Conservation (phyloP, 2,888 invertebrate genomes). For the Galeruca laticollis region DNA sequence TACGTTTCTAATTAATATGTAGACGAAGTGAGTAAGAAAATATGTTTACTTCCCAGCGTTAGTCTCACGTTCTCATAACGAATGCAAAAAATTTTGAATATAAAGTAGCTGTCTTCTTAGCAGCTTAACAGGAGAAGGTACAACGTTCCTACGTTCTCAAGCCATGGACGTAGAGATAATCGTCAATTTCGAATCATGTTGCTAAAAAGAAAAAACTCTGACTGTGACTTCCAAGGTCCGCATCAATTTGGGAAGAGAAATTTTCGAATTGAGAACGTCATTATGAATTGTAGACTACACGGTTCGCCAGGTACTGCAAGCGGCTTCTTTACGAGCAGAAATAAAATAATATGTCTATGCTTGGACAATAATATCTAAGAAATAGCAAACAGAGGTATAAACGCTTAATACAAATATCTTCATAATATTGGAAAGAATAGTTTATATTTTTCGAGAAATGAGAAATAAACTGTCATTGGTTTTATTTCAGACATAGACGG, state of each 20-base stretch:
- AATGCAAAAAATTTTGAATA: constrained; percentile 10
- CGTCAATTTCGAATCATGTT: neutral
- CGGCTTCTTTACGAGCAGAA: too few species aligned
- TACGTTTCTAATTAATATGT: constrained; percentile 8
- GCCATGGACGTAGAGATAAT: too few species aligned
- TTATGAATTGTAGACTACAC: neutral
- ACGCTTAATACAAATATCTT: too few species aligned
- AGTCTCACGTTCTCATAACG: constrained; percentile 1
- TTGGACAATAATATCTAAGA: too few species aligned
- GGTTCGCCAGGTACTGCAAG: neutral
- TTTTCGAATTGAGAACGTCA: neutral
- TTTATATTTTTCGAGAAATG: too few species aligned
- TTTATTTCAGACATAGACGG: too few species aligned
- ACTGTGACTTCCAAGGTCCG: neutral
- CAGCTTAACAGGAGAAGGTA: neutral
- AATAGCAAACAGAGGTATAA: too few species aligned
- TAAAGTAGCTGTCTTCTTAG: constrained; percentile 13
- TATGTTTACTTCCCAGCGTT: constrained; percentile 14
- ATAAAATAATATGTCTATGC: too few species aligned
- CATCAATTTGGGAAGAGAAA: neutral
- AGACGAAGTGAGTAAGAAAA: constrained; percentile 5
- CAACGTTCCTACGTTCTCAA: neutral
- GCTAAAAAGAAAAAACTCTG: neutral
- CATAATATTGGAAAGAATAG: too few species aligned
- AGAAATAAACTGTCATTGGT: too few species aligned